Conservation (phyloP, 1,140 invertebrate species). For the Drosophila funebris region DNA sequence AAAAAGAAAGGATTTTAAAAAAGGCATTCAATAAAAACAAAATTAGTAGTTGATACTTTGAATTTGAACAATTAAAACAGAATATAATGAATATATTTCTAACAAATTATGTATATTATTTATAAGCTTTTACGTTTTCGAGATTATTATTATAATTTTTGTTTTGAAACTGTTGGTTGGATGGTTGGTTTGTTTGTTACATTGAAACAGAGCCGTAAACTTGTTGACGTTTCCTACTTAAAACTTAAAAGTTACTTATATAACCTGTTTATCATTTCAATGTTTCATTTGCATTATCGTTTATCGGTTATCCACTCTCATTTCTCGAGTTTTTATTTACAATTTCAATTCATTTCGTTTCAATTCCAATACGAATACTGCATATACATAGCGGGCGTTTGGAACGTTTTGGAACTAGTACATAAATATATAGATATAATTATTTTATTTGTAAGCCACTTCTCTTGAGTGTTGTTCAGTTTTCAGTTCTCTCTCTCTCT, state of each 20-base stretch:
- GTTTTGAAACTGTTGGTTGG: slow-evolving; percentile 45
- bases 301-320: slow-evolving; percentile 1
- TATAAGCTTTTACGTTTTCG: slow-evolving; percentile 39
- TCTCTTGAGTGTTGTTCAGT: slow-evolving; percentile 36
- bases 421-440: slow-evolving; percentile 36
- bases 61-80: slow-evolving; percentile 42
- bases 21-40: slow-evolving; percentile 49
- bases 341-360: slow-evolving; percentile 26
- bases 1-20: slow-evolving; percentile 25
- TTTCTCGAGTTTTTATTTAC: slow-evolving; percentile 18
- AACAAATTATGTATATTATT: slow-evolving; percentile 55
- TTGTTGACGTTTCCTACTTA: slow-evolving; percentile 40
- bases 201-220: slow-evolving; percentile 41
- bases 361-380: slow-evolving; percentile 44
- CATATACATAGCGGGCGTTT: slow-evolving; percentile 43
- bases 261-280: slow-evolving; percentile 4
- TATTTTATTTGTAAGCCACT: slow-evolving; percentile 33
- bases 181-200: slow-evolving; percentile 48
- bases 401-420: slow-evolving; percentile 40
- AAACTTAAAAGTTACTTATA: background rate
- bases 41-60: slow-evolving; percentile 62
- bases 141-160: no score
- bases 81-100: slow-evolving; percentile 44
- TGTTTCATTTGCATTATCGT: background rate
- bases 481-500: slow-evolving; percentile 32